Percentiles rank a stretch among this genome's conserved stretches.
phyloP scores from a whole-genome alignment of 2,888 invertebrate species.

The Andrena trimmerana region DNA sequence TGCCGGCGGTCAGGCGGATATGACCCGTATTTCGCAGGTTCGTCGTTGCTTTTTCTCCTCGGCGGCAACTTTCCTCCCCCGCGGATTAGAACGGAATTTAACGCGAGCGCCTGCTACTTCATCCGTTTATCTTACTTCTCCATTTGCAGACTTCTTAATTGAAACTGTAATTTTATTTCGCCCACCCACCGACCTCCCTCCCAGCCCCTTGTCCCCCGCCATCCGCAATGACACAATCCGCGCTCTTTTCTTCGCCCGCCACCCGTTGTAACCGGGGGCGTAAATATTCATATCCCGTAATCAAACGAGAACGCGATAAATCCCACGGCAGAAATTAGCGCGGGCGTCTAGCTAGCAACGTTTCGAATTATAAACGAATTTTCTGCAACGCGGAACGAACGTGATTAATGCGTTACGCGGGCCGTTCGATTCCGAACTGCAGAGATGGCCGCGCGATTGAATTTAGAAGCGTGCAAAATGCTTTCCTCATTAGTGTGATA shows the following conservation, averaged over 20 bases:
- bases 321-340: conserved; percentile 27
- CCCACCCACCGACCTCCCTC: not conserved
- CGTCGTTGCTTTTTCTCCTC: conserved; percentile 27
- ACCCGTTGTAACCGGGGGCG: not conserved
- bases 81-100: conserved; percentile 34
- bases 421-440: not conserved
- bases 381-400: not conserved
- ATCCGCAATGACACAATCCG: not conserved
- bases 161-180: conserved; percentile 38
- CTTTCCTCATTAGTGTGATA: not conserved
- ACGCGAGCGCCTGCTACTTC: conserved; percentile 12
- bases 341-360: conserved; percentile 7
- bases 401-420: conserved; percentile 10
- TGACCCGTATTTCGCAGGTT: conserved; percentile 35
- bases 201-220: not conserved
- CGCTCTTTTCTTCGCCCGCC: not conserved
- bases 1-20: not conserved
- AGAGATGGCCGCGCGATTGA: not conserved
- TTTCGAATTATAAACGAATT: conserved; percentile 21
- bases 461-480: conserved; percentile 1
- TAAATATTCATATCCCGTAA: conserved; percentile 48
- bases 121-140: conserved; percentile 42
- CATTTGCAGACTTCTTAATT: conserved; percentile 45
- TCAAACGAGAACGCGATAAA: conserved; percentile 38
- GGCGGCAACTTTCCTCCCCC: not conserved